Percentiles rank a stretch among this genome's conserved stretches.
Evolutionary conservation across 2,113 vertebrate species (phyloP).

Genomic region (Caranx ignobilis): DNA sequence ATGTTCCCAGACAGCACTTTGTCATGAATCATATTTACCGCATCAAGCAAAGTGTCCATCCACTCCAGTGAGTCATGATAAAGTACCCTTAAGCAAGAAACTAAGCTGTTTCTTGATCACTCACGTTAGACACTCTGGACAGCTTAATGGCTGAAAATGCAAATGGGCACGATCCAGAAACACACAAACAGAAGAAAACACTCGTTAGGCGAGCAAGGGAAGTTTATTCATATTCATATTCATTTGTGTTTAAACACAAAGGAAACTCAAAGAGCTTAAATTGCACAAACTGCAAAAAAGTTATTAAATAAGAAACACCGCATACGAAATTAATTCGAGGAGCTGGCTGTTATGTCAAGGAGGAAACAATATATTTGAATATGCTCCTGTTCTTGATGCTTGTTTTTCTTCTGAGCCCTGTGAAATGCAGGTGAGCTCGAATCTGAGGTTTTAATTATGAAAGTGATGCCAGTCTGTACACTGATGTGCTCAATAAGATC

Average conservation of each 20-base stretch:
- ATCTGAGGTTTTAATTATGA: slow-evolving; percentile 60
- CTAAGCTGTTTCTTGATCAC: slow-evolving; percentile 19
- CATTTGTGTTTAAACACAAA: neutral
- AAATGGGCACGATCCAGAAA: slow-evolving; percentile 17
- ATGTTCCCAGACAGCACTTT: slow-evolving; percentile 19
- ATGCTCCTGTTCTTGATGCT: neutral
- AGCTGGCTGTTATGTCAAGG: neutral
- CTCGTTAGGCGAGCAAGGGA: neutral
- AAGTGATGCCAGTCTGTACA: slow-evolving; percentile 48
- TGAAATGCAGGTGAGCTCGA: slow-evolving; percentile 30
- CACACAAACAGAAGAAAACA: slow-evolving; percentile 4
- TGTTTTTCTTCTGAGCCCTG: neutral
- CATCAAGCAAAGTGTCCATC: slow-evolving; percentile 6
- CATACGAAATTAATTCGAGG: neutral
- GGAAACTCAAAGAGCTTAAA: slow-evolving; percentile 8
- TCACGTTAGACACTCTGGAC: slow-evolving; percentile 19
- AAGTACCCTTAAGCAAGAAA: slow-evolving; percentile 13
- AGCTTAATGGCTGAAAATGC: slow-evolving; percentile 16
- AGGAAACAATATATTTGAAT: slow-evolving; percentile 19
- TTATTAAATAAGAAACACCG: neutral
- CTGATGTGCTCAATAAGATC: slow-evolving; percentile 50
- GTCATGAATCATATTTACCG: slow-evolving; percentile 15
- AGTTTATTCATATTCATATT: neutral
- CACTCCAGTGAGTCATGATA: slow-evolving; percentile 21
- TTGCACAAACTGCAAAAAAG: neutral